These are phyloP conservation scores for Emydura subglobosa DNA, from an alignment of 2,113 vertebrate genomes.

Conservation along the genomic window DNA sequence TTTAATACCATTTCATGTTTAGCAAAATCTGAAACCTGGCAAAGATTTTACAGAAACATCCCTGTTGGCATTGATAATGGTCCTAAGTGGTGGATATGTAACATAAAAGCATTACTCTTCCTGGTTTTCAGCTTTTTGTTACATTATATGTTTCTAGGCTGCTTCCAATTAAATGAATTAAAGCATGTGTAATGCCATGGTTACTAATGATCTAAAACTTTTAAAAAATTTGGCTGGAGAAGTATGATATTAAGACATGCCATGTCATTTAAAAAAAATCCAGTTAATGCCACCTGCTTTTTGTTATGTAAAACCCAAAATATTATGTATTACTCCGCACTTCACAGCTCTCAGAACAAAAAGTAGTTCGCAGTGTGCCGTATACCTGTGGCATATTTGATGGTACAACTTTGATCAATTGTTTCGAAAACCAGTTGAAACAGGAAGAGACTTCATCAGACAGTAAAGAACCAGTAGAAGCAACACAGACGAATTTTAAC, in stretches of 20 bases:
- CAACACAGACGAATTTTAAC: constrained; percentile 65
- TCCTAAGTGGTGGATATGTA: neutral
- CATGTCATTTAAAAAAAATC: constrained; percentile 32
- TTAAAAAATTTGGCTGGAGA: constrained; percentile 28
- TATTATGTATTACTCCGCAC: constrained; percentile 39
- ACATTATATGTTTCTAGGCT: constrained; percentile 3
- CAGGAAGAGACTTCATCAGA: constrained; percentile 66
- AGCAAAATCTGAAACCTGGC: constrained; percentile 33
- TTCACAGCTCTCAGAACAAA: constrained; percentile 67
- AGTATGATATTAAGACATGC: constrained; percentile 9
- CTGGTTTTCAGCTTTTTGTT: constrained; percentile 38
- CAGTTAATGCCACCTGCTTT: constrained; percentile 70
- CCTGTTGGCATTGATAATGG: neutral
- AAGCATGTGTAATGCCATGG: constrained; percentile 61
- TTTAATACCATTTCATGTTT: neutral
- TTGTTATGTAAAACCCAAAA: constrained; percentile 51
- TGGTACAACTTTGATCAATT: constrained; percentile 72
- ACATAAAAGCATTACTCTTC: neutral
- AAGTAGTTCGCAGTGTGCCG: constrained; percentile 63
- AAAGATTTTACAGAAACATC: constrained; percentile 2
- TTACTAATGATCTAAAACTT: constrained; percentile 45
- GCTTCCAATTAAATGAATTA: constrained; percentile 17
- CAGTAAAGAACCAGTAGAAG: constrained; percentile 61
- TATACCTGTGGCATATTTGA: constrained; percentile 70
- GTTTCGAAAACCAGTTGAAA: constrained; percentile 75